These are phyloP conservation scores for Heliconius cydno DNA, from an alignment of 2,888 invertebrate species.

Conservation along the genomic window DNA sequence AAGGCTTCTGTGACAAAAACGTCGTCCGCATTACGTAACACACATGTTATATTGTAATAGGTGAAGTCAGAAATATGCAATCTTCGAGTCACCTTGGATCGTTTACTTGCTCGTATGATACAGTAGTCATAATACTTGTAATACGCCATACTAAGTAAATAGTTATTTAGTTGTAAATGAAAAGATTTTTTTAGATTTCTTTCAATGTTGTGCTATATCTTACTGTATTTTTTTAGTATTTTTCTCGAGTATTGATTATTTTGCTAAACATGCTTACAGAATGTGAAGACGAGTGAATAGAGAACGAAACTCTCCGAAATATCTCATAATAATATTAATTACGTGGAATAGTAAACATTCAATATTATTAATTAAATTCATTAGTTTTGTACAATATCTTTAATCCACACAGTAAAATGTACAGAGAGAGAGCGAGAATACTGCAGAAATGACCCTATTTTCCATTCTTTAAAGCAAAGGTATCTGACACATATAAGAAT, in stretches of 20 bases:
- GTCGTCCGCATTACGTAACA: conserved; percentile 22
- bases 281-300: no score
- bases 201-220: no score
- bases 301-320: no score
- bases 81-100: conserved; percentile 20
- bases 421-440: neutral
- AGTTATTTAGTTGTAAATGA: neutral
- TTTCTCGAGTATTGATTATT: no score
- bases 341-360: no score
- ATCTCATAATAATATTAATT: no score
- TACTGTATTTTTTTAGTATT: no score
- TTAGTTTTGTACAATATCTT: neutral
- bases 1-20: conserved; percentile 29
- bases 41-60: conserved; percentile 23
- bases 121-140: conserved; percentile 7
- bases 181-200: no score
- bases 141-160: conserved; percentile 7
- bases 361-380: no score
- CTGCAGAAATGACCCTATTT: neutral
- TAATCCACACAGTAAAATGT: no score
- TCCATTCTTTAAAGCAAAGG: neutral
- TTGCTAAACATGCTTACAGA: no score
- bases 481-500: neutral
- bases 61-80: conserved; percentile 21
- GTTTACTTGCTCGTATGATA: conserved; percentile 3